Conservation (phyloP, 2,113 vertebrate genomes). For the Python bivittatus region DNA sequence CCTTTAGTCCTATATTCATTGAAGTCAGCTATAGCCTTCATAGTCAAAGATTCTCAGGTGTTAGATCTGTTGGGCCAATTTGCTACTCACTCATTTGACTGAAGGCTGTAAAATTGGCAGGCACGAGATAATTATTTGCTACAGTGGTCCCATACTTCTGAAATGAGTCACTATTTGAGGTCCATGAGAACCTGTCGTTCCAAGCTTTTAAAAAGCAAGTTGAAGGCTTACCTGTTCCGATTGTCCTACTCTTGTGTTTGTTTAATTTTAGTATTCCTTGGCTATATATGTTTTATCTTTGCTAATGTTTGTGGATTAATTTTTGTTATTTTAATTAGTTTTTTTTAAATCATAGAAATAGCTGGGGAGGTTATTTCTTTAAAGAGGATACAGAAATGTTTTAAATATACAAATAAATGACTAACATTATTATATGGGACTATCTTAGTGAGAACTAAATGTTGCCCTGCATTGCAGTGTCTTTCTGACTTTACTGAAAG, state of each 20-base stretch:
- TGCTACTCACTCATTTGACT: not conserved
- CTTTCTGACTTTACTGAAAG: no score
- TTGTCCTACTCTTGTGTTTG: not conserved
- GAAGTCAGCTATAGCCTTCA: fast-evolving
- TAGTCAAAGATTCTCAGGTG: not conserved
- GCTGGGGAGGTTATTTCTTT: not conserved
- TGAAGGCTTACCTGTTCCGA: not conserved
- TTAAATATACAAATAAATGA: no score
- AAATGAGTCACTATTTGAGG: not conserved
- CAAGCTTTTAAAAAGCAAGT: not conserved
- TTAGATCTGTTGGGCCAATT: not conserved
- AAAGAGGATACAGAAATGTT: not conserved
- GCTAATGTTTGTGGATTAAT: not conserved
- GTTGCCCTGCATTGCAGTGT: no score
- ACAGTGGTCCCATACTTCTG: not conserved
- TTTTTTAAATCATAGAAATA: no score
- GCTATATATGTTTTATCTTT: not conserved
- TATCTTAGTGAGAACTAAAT: not conserved
- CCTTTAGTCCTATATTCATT: not conserved
- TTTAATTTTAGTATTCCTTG: not conserved
- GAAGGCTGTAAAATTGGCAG: not conserved
- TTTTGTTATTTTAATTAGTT: no score
- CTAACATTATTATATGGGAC: not conserved
- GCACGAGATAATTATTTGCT: not conserved
- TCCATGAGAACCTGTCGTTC: not conserved